Percentiles rank a stretch among this genome's conserved stretches.
phyloP scores from a whole-genome alignment of 2,888 invertebrate genomes.

The Lamellibrachia columna region DNA sequence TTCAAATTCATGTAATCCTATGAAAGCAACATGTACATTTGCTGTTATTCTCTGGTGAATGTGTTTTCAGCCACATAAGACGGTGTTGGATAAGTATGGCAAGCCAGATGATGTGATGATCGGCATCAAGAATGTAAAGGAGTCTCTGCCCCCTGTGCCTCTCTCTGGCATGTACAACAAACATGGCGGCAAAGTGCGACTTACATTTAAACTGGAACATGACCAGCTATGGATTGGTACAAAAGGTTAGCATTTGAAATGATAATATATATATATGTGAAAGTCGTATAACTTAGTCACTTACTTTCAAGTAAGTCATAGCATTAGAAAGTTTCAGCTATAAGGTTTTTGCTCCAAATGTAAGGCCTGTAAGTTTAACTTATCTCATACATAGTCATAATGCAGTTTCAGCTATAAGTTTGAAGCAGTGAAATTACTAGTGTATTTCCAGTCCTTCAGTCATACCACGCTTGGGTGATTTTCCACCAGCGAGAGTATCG shows the following conservation, averaged over 20 bases:
- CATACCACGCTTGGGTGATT: too few relatives aligned
- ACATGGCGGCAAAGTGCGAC: constrained; percentile 85
- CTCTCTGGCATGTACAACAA: constrained; percentile 91
- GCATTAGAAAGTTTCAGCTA: too few relatives aligned
- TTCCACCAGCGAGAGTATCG: too few relatives aligned
- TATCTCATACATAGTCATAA: too few relatives aligned
- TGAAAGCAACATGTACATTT: not conserved
- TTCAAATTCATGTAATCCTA: too few relatives aligned
- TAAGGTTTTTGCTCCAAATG: too few relatives aligned
- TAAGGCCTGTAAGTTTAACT: too few relatives aligned
- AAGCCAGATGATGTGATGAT: constrained; percentile 89
- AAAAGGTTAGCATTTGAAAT: constrained; percentile 68
- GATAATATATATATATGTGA: not conserved
- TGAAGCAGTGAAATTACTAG: too few relatives aligned
- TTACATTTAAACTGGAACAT: constrained; percentile 89
- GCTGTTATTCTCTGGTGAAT: not conserved
- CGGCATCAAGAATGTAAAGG: constrained; percentile 82
- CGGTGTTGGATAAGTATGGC: constrained; percentile 85
- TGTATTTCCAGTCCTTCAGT: too few relatives aligned
- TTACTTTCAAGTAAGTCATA: too few relatives aligned
- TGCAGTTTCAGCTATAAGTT: too few relatives aligned
- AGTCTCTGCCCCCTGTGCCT: constrained; percentile 82
- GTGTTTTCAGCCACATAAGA: constrained; percentile 75
- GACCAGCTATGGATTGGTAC: constrained; percentile 93
- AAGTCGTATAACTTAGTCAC: too few relatives aligned